Base-by-base conservation (phyloP, 1,140 invertebrate species). In the Helicoverpa armigera region DNA sequence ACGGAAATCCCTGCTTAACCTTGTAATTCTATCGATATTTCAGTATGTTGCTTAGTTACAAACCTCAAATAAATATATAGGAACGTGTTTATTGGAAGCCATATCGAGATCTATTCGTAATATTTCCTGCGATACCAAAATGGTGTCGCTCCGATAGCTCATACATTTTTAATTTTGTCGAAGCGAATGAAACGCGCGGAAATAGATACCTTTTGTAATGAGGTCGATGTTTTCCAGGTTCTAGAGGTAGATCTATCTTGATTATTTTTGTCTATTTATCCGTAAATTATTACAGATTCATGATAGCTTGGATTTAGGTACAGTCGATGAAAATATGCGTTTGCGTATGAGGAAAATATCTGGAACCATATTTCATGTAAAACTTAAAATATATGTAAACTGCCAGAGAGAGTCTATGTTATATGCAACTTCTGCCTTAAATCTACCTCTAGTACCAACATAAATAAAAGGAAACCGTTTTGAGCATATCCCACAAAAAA, bases 151-250 rank as follows among this genome's bases (percentile, higher is more conserved):
- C 18, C 12, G 13, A 60, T 2, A 61, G 16, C 58, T 61, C 23
- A 31, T 61, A 12, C 23, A 61, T 61, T 31, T 61, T 61, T 61
- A 61, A 61, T 31, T 61, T 61, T 18, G 2, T 23, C 56, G 56
- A 23, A 23, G 2, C 23, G 23, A 61, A 29, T 61, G 23, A 31
- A 61, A 12, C 9, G 12, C 2, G 5, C 11, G 58, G 13, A 31
- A 61, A 61, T 61, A 61, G 23, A 58, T 58, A 58, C 16, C 16
- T 16, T 58, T 58, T 58, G 56, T 10, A 58, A 58, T 58, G 18
- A 16, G 56, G 18, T 58, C 56, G 18, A 23, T 58, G 16, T 23
- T 23, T 58, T 58, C 9, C 23, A 23, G 18, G 16, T 23, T 58
- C 23, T 10, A 23, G n/a, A n/a, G n/a, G n/a, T n/a, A n/a, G 2